phyloP scores from a whole-genome alignment of 2,797 vertebrate species.

The Lateolabrax maculatus region DNA sequence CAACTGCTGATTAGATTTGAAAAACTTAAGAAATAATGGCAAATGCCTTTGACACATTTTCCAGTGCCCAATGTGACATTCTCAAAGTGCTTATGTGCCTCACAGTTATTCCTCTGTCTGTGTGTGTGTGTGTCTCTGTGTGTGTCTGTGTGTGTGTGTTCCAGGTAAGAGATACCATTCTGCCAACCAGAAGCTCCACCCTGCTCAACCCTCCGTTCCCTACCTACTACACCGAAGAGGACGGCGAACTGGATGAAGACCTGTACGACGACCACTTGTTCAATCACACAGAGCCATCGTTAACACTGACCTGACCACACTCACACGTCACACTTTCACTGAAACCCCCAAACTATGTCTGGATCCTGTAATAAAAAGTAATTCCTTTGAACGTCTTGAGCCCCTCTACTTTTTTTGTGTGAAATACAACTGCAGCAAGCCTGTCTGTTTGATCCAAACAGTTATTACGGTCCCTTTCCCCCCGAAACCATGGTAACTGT shows the following conservation, averaged over 20 bases:
- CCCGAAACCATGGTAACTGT: conserved; percentile 82
- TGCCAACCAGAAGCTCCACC: conserved; percentile 80
- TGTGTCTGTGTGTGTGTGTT: conserved; percentile 50
- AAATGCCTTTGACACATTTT: not conserved
- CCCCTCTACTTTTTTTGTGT: not conserved
- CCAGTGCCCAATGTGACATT: not conserved
- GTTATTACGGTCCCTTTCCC: conserved; percentile 66
- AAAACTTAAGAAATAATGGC: not conserved
- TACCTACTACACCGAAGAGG: conserved; percentile 92
- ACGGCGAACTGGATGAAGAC: conserved; percentile 92
- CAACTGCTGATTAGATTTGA: not conserved
- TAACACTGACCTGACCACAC: conserved; percentile 79
- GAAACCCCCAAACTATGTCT: conserved; percentile 28
- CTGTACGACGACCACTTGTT: conserved; percentile 91
- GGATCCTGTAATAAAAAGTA: conserved; percentile 69
- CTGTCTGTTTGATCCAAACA: conserved; percentile 65
- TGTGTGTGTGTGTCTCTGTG: conserved; percentile 37
- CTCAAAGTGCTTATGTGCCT: not conserved
- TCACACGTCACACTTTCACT: not conserved
- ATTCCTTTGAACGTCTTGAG: conserved; percentile 34
- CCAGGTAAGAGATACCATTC: conserved; percentile 89
- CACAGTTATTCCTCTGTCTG: too few species aligned
- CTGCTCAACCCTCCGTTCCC: conserved; percentile 90
- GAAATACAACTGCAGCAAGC: conserved; percentile 29
- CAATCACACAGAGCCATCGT: conserved; percentile 87